phyloP scores from a whole-genome alignment of 2,888 invertebrate species.

The Synergus gifuensis region DNA sequence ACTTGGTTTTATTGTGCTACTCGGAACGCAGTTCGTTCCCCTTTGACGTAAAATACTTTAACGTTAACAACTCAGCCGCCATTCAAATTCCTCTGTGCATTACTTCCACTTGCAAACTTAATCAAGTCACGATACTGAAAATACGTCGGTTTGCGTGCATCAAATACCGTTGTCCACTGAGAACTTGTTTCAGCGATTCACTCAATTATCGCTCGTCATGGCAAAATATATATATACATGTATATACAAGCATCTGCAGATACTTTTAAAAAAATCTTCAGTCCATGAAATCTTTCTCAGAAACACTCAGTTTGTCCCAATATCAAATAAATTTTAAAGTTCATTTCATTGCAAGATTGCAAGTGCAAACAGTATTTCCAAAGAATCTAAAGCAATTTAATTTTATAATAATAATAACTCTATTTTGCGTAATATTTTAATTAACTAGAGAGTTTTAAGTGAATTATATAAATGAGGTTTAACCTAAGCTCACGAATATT shows the following conservation, averaged over 20 bases:
- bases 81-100: slow-evolving; percentile 58
- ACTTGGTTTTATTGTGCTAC: slow-evolving; percentile 63
- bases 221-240: not conserved
- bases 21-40: slow-evolving; percentile 60
- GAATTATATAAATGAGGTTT: not conserved
- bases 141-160: slow-evolving; percentile 20
- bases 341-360: no score
- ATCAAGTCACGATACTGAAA: slow-evolving; percentile 18
- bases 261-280: not conserved
- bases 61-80: slow-evolving; percentile 51
- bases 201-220: slow-evolving; percentile 28
- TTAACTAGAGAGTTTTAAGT: not conserved
- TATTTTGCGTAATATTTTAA: not conserved
- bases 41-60: slow-evolving; percentile 57
- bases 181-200: slow-evolving; percentile 7
- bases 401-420: not conserved
- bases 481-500: not conserved
- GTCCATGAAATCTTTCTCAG: not conserved
- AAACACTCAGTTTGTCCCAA: not conserved
- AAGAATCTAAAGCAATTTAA: no score
- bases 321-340: not conserved
- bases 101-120: slow-evolving; percentile 47
- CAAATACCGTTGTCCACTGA: not conserved
- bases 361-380: no score
- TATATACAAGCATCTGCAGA: no score